phyloP scores from a whole-genome alignment of 2,797 vertebrate species.

The Pitangus sulphuratus region DNA sequence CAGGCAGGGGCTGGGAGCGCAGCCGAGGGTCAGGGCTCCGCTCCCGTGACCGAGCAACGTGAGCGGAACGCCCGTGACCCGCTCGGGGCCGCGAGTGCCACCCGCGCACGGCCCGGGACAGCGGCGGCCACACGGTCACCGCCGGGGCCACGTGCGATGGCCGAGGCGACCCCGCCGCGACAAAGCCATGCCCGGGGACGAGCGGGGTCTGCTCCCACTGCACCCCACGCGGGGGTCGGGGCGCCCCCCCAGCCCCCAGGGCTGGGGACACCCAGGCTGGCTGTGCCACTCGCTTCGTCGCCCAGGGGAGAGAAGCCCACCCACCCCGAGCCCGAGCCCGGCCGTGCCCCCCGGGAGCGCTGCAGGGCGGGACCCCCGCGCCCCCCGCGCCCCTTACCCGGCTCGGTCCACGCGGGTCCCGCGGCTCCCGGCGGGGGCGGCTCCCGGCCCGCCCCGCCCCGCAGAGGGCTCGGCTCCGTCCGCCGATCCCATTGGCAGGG shows the following conservation, averaged over 20 bases:
- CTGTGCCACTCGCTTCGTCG: background rate
- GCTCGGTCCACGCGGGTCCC: conserved; percentile 80
- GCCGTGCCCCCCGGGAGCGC: background rate
- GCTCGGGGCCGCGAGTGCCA: background rate
- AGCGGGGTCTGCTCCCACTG: too few species aligned
- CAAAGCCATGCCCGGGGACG: too few species aligned
- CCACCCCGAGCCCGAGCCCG: background rate
- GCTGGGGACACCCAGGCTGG: background rate
- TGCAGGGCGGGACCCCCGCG: background rate
- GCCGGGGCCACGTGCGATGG: background rate
- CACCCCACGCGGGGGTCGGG: too few species aligned
- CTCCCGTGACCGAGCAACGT: background rate
- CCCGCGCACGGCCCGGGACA: background rate
- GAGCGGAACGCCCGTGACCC: background rate
- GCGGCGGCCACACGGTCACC: too few species aligned
- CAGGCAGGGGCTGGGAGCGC: background rate
- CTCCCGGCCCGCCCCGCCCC: conserved; percentile 15
- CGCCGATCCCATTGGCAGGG: background rate
- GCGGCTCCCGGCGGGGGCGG: conserved; percentile 66
- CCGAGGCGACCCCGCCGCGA: too few species aligned
- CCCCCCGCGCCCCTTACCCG: background rate
- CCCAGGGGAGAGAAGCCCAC: background rate
- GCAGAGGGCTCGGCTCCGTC: conserved; percentile 77
- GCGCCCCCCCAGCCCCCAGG: background rate
- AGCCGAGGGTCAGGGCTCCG: background rate